Evolutionary conservation across 2,888 invertebrate species (phyloP).

Genomic region (Harpalus rufipes): DNA sequence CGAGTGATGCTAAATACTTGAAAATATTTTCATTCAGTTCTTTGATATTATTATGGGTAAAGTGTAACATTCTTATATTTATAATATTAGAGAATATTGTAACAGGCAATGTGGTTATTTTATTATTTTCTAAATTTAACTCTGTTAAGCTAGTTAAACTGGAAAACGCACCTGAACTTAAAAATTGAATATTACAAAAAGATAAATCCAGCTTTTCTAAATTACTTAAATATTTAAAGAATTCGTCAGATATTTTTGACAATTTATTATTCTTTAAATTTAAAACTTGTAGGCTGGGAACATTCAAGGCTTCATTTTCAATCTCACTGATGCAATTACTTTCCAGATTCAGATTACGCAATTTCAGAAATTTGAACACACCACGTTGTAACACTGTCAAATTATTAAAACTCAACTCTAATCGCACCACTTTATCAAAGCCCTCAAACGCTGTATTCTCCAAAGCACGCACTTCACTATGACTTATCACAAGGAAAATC

Average conservation of each 20-base stretch:
- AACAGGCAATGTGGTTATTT: slow-evolving; percentile 59
- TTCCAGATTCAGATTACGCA: slow-evolving; percentile 57
- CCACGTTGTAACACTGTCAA: slow-evolving; percentile 45
- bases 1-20: slow-evolving; percentile 58
- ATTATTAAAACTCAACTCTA: slow-evolving; percentile 64
- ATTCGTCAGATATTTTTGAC: slow-evolving; percentile 61
- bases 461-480: slow-evolving; percentile 55
- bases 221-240: slow-evolving; percentile 65
- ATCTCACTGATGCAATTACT: slow-evolving; percentile 67
- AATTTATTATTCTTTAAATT: slow-evolving; percentile 68
- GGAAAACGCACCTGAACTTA: slow-evolving; percentile 62
- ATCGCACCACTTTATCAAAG: slow-evolving; percentile 52
- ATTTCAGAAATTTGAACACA: slow-evolving; percentile 45
- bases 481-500: slow-evolving; percentile 48
- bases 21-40: slow-evolving; percentile 60
- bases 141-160: slow-evolving; percentile 51
- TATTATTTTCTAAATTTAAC: slow-evolving; percentile 66
- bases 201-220: slow-evolving; percentile 63
- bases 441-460: slow-evolving; percentile 36
- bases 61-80: slow-evolving; percentile 60
- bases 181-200: slow-evolving; percentile 61
- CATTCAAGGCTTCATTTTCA: slow-evolving; percentile 64
- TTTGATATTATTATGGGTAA: slow-evolving; percentile 67
- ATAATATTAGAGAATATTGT: slow-evolving; percentile 64
- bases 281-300: slow-evolving; percentile 62